A percentile compares a stretch with the other conserved stretches of the same genome.
phyloP scores from a whole-genome alignment of 2,888 invertebrate genomes.

The Cephus nigrinus region DNA sequence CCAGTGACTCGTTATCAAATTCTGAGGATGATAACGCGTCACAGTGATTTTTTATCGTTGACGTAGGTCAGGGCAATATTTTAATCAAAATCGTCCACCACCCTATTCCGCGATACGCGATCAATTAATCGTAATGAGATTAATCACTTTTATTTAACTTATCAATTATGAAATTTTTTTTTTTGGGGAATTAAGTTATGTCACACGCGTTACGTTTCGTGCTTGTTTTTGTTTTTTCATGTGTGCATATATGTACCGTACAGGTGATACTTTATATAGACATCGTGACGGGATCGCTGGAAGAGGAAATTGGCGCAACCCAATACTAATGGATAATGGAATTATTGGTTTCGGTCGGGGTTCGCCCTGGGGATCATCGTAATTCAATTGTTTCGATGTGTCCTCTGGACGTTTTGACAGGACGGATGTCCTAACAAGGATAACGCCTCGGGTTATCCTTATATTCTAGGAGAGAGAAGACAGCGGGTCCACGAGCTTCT shows the following conservation, averaged over 20 bases:
- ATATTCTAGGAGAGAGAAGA: not conserved
- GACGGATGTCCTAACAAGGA: constrained; percentile 65
- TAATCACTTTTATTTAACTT: not conserved
- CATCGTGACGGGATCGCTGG: not conserved
- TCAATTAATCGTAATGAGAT: not conserved
- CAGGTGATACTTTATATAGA: not conserved
- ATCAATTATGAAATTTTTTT: not conserved
- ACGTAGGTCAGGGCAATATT: not conserved
- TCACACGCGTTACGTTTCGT: too few species aligned
- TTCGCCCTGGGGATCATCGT: constrained; percentile 64
- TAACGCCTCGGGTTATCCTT: constrained; percentile 54
- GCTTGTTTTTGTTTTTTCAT: too few species aligned
- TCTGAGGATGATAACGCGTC: not conserved
- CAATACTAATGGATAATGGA: constrained; percentile 67
- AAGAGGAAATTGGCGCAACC: constrained; percentile 63
- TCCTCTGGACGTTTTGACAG: constrained; percentile 67
- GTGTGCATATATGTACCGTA: not conserved
- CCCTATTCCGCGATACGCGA: not conserved
- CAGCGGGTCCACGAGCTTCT: not conserved
- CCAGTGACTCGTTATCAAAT: not conserved
- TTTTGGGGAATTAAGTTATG: not conserved
- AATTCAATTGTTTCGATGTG: constrained; percentile 65
- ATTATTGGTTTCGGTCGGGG: constrained; percentile 63
- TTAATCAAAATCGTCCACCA: not conserved
- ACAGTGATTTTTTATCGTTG: not conserved